Base-by-base conservation (phyloP, 2,888 invertebrate genomes). In the Troilus luridus region DNA sequence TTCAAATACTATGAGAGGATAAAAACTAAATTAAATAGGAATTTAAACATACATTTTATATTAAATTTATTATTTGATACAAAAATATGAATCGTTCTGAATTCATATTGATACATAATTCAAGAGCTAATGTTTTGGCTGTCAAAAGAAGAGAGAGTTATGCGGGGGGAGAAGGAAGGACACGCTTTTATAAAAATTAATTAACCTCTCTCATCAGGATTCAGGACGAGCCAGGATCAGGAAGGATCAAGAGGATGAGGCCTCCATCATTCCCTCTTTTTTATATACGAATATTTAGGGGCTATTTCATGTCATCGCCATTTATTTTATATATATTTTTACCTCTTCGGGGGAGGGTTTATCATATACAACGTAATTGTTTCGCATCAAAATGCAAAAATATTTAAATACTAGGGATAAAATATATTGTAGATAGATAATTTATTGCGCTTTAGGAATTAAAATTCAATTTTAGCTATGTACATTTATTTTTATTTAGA, bases 161-260 rank as follows among this genome's bases (percentile, higher is more conserved):
- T 11, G n/a, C 21, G 11, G 72, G 72, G 24, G 8, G 12, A 77
- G 27, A 27, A 77, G 27, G 1, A 77, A 77, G 72, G 72, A 77
- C 72, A 27, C 1, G 72, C 72, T 41, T 77, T 77, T 77, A 41
- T 77, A 77, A 77, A 77, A 77, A 77, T 77, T 77, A 77, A 77
- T 77, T 77, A 77, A 77, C 8, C 72, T n/a, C 56, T 56, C 85
- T 85, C 85, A 85, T 85, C 85, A 85, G 85, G 85, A 85, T 85
- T 85, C 85, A 54, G 85, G 77, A 17, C 41, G 41, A 41, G 24
- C 27, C 17, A 27, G 77, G 85, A 56, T 58, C 11, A n/a, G 56
- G 14, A 21, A 85, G 85, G 85, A 85, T 85, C 12, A 85, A 58
- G 5, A 12, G 56, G 21, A 85, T n/a, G 5, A n/a, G 56, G 21